phyloP scores from a whole-genome alignment of 1,140 invertebrate species.

The Acromyrmex echinatior region DNA sequence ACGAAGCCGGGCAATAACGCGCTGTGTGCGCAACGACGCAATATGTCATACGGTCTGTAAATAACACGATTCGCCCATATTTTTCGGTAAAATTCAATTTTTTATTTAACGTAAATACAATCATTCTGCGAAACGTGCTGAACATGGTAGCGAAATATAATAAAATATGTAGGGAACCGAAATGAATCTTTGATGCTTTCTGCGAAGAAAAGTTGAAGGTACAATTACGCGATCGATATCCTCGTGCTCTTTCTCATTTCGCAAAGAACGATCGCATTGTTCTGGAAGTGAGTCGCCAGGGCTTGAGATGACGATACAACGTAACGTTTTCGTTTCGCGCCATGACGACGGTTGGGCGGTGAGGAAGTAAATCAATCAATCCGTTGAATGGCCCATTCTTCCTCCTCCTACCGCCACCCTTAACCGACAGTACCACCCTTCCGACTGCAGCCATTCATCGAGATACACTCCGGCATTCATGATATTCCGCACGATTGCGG shows the following conservation, averaged over 20 bases:
- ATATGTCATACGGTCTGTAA: constrained; percentile 53
- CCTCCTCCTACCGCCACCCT: neutral
- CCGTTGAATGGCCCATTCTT: constrained; percentile 73
- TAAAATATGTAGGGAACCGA: neutral
- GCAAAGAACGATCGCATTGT: constrained; percentile 22
- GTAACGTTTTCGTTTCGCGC: constrained; percentile 57
- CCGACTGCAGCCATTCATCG: constrained; percentile 78
- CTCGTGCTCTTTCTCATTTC: neutral
- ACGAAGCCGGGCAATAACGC: constrained; percentile 47
- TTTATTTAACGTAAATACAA: constrained; percentile 47
- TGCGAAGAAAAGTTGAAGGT: neutral
- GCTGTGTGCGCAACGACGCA: constrained; percentile 23
- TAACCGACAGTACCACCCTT: constrained; percentile 71
- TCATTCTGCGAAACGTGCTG: constrained; percentile 29
- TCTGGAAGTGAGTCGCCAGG: constrained; percentile 16
- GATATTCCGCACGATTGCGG: constrained; percentile 81
- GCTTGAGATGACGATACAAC: constrained; percentile 45
- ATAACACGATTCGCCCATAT: constrained; percentile 48
- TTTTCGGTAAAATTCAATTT: constrained; percentile 49
- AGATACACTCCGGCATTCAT: constrained; percentile 81
- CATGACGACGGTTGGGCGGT: constrained; percentile 43
- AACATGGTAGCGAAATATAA: neutral
- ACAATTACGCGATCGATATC: constrained; percentile 19
- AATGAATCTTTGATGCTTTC: neutral
- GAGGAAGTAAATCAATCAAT: constrained; percentile 76